Conservation (phyloP, 2,888 invertebrate genomes). For the Ectobius pallidus region DNA sequence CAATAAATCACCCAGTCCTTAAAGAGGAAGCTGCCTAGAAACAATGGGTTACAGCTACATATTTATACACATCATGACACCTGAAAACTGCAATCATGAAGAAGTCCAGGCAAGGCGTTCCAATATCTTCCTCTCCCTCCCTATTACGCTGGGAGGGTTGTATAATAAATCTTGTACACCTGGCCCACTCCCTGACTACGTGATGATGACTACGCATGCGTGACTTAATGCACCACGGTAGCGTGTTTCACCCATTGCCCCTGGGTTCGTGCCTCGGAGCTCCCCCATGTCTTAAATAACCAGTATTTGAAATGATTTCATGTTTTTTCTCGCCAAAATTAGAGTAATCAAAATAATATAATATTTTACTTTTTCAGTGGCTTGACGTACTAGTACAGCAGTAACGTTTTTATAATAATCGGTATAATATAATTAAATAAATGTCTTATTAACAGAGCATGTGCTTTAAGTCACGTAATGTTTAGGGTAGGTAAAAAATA, state of each 20-base stretch:
- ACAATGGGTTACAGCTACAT: neutral
- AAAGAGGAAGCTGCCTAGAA: neutral
- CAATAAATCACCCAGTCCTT: neutral
- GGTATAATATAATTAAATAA: too few relatives aligned
- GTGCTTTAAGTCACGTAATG: too few relatives aligned
- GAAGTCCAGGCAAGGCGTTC: neutral
- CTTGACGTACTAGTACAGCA: too few relatives aligned
- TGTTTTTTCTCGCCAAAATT: too few relatives aligned
- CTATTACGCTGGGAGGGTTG: neutral
- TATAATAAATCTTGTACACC: neutral
- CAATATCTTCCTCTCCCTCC: neutral
- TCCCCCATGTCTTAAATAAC: neutral
- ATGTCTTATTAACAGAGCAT: too few relatives aligned
- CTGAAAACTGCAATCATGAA: neutral
- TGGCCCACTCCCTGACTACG: neutral
- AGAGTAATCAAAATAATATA: too few relatives aligned
- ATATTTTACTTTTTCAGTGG: too few relatives aligned
- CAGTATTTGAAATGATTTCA: too few relatives aligned
- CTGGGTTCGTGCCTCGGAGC: neutral
- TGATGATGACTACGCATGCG: neutral
- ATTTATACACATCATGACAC: neutral
- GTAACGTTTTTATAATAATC: too few relatives aligned
- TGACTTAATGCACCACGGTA: slow-evolving; percentile 1
- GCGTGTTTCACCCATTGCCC: neutral
- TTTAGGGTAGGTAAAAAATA: too few relatives aligned